A percentile compares a stretch with the other conserved stretches of the same genome.
Conservation (phyloP, 2,888 invertebrate species). For the Nymphalis urticae region DNA sequence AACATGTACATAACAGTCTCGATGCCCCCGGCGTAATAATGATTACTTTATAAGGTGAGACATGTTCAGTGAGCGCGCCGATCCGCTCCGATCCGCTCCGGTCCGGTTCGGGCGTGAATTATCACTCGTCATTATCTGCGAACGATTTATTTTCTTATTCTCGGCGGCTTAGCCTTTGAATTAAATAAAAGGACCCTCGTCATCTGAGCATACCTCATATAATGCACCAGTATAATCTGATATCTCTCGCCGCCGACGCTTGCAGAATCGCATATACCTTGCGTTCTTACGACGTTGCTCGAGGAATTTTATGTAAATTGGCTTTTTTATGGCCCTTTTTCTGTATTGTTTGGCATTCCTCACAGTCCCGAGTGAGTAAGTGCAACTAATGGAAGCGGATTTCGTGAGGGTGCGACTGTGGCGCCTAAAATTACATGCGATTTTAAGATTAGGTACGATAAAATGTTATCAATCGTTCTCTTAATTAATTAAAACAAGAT, state of each 20-base stretch:
- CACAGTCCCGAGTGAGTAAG: slow-evolving; percentile 34
- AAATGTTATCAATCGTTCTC: slow-evolving; percentile 14
- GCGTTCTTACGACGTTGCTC: slow-evolving; percentile 44
- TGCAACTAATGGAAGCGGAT: slow-evolving; percentile 38
- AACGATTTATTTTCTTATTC: slow-evolving; percentile 57
- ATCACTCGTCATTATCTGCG: slow-evolving; percentile 66
- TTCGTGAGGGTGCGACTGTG: slow-evolving; percentile 32
- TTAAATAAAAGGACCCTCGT: slow-evolving; percentile 68
- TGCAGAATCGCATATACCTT: slow-evolving; percentile 38
- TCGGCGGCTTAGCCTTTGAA: slow-evolving; percentile 67
- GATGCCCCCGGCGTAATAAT: slow-evolving; percentile 36
- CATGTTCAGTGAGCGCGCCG: slow-evolving; percentile 31
- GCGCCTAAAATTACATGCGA: slow-evolving; percentile 19
- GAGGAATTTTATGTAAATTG: slow-evolving; percentile 73
- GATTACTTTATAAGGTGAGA: slow-evolving; percentile 43
- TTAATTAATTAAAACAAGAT: slow-evolving; percentile 22
- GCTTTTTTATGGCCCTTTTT: slow-evolving; percentile 49
- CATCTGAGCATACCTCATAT: slow-evolving; percentile 64
- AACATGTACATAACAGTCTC: slow-evolving; percentile 21
- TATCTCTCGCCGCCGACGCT: slow-evolving; percentile 45
- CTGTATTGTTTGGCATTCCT: slow-evolving; percentile 49
- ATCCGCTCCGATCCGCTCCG: slow-evolving; percentile 31
- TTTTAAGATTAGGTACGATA: slow-evolving; percentile 17
- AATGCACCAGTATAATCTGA: slow-evolving; percentile 44
- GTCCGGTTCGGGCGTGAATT: slow-evolving; percentile 54